Conservation (phyloP, 2,888 invertebrate species). For the Drosophila melanosoma region DNA sequence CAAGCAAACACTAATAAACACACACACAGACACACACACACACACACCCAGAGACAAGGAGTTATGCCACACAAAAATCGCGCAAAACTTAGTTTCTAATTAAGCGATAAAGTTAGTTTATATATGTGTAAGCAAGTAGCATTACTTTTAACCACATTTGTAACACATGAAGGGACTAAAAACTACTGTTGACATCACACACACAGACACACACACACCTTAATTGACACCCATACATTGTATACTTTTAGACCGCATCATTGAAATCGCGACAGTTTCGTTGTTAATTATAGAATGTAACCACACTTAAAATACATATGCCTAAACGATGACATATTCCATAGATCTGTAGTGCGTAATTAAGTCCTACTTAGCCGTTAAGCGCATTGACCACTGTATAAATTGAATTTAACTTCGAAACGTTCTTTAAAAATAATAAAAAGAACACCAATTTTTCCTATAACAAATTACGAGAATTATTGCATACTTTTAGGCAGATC, state of each 20-base stretch:
- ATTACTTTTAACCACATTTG: slow-evolving; percentile 31
- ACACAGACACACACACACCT: slow-evolving; percentile 4
- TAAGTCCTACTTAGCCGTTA: slow-evolving; percentile 46
- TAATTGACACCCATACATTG: slow-evolving; percentile 3
- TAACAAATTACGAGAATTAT: neutral
- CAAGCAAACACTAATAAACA: slow-evolving; percentile 16
- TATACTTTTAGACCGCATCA: slow-evolving; percentile 19
- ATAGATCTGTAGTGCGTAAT: slow-evolving; percentile 42
- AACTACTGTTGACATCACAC: slow-evolving; percentile 67
- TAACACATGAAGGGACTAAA: slow-evolving; percentile 20
- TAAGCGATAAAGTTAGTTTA: slow-evolving; percentile 38
- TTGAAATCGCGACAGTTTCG: slow-evolving; percentile 25
- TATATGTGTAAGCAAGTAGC: slow-evolving; percentile 31
- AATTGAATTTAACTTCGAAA: slow-evolving; percentile 51
- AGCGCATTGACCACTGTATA: slow-evolving; percentile 49
- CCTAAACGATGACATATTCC: slow-evolving; percentile 31
- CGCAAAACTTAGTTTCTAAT: slow-evolving; percentile 48
- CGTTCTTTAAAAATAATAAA: slow-evolving; percentile 37
- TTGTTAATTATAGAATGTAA: slow-evolving; percentile 34
- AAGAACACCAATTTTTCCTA: slow-evolving; percentile 28
- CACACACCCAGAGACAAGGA: slow-evolving; percentile 9
- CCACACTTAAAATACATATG: slow-evolving; percentile 18
- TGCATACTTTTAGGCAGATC: slow-evolving; percentile 29
- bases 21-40: slow-evolving; percentile 19
- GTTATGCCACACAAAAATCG: slow-evolving; percentile 41